phyloP scores from a whole-genome alignment of 37 sponge, comb jelly and placozoan genomes.

The Haliclona indistincta region DNA sequence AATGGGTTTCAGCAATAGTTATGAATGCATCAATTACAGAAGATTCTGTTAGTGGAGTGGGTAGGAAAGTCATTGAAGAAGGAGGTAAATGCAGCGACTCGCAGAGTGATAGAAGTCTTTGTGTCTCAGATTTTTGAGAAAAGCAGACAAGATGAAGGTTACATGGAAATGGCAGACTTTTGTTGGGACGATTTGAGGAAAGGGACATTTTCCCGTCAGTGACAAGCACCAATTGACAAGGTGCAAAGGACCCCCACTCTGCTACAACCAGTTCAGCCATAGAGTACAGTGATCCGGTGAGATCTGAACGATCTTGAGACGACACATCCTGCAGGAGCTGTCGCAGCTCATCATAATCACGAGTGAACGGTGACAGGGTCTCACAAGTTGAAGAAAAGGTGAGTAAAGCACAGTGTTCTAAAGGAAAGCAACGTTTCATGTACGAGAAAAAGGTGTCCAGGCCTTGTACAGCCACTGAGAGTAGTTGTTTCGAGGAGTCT shows the following conservation, averaged over 20 bases:
- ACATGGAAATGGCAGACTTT: constrained; percentile 60
- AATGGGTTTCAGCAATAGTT: constrained; percentile 44
- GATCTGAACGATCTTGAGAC: constrained; percentile 66
- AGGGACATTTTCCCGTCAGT: constrained; percentile 75
- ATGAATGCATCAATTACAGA: constrained; percentile 47
- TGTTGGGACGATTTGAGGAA: neutral
- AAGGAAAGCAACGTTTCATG: constrained; percentile 34
- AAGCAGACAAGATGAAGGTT: constrained; percentile 73
- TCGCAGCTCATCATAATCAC: constrained; percentile 60
- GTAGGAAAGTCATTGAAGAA: constrained; percentile 38
- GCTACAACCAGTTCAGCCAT: constrained; percentile 37
- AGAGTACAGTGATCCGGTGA: constrained; percentile 44
- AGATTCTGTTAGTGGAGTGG: constrained; percentile 16
- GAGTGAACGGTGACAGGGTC: constrained; percentile 61
- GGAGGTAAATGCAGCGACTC: constrained; percentile 11
- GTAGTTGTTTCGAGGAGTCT: neutral
- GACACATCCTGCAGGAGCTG: constrained; percentile 34
- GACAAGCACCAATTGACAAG: constrained; percentile 77
- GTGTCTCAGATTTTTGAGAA: constrained; percentile 58
- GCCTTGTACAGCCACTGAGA: constrained; percentile 58
- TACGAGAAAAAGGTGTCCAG: constrained; percentile 63
- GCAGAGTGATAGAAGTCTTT: constrained; percentile 35
- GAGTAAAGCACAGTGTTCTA: constrained; percentile 62
- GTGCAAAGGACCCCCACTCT: constrained; percentile 83
- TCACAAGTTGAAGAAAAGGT: constrained; percentile 78